Evolutionary conservation across 1,140 invertebrate species (phyloP).

Genomic region (Orius insidiosus): DNA sequence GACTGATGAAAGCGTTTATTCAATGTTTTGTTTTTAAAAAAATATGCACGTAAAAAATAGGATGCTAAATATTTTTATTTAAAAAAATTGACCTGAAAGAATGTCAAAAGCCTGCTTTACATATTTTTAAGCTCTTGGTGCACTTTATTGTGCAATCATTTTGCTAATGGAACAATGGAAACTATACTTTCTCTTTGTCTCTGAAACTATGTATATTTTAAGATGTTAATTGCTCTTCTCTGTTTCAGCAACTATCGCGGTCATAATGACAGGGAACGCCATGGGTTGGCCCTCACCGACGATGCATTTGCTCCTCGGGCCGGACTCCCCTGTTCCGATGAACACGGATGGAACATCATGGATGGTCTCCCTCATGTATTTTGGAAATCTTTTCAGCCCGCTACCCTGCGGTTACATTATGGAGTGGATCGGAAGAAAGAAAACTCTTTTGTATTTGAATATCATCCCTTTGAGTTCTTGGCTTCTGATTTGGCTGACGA

Average conservation of each 20-base stretch:
- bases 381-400: conserved; percentile 20
- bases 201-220: no score
- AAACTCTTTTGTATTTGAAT: conserved; percentile 48
- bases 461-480: conserved; percentile 27
- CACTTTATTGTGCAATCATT: no score
- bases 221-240: background rate
- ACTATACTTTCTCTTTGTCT: no score
- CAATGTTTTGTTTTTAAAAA: no score
- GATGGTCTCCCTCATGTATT: conserved; percentile 18
- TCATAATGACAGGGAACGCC: conserved; percentile 35
- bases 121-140: no score
- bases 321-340: conserved; percentile 12
- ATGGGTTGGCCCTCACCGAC: conserved; percentile 62
- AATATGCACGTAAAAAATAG: no score
- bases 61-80: no score
- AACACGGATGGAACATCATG: conserved; percentile 15
- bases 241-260: conserved; percentile 18
- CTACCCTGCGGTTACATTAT: conserved; percentile 32
- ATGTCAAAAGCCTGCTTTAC: no score
- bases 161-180: no score
- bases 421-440: conserved; percentile 52
- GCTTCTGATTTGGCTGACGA: conserved; percentile 33
- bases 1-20: no score
- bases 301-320: conserved; percentile 33
- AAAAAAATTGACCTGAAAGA: no score